Percentiles rank a stretch among this genome's conserved stretches.
phyloP scores from a whole-genome alignment of 2,113 vertebrate genomes.

The Leucosticte australis region DNA sequence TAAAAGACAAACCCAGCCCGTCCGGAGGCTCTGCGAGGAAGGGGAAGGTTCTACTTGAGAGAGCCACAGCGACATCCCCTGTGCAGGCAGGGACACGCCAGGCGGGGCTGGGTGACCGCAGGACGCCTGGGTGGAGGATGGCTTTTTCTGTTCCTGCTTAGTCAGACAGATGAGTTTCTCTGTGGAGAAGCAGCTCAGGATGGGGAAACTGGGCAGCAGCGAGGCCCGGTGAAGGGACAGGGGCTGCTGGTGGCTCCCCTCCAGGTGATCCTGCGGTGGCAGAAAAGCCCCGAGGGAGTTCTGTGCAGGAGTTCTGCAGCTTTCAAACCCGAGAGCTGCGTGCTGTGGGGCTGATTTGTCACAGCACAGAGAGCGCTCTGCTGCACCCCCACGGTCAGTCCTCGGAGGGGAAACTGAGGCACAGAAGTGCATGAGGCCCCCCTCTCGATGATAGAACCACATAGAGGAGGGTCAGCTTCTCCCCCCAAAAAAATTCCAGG shows the following conservation, averaged over 20 bases:
- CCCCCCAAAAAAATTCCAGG: not conserved
- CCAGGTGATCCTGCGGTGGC: rapidly evolving
- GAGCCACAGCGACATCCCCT: conserved; percentile 5
- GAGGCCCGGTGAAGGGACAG: not conserved
- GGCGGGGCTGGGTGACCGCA: not conserved
- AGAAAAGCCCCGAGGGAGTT: not conserved
- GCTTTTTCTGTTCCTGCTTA: no score
- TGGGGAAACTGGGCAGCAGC: not conserved
- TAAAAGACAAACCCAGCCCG: not conserved
- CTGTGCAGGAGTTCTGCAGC: not conserved
- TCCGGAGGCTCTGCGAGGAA: not conserved
- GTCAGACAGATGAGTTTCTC: not conserved
- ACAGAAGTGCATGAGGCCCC: rapidly evolving
- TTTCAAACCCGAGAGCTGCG: not conserved
- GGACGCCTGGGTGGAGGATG: not conserved
- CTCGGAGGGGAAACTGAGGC: not conserved
- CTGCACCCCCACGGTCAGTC: not conserved
- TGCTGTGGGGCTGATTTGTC: not conserved
- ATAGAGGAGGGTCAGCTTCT: not conserved
- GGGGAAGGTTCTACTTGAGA: not conserved
- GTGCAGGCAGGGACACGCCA: not conserved
- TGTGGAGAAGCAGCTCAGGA: not conserved
- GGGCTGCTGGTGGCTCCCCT: not conserved
- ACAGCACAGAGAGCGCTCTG: rapidly evolving
- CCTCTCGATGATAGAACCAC: rapidly evolving